Percentiles rank a stretch among this genome's conserved stretches.
Evolutionary conservation across 2,797 vertebrate species (phyloP).

Genomic region (Crocodylus rhombifer): DNA sequence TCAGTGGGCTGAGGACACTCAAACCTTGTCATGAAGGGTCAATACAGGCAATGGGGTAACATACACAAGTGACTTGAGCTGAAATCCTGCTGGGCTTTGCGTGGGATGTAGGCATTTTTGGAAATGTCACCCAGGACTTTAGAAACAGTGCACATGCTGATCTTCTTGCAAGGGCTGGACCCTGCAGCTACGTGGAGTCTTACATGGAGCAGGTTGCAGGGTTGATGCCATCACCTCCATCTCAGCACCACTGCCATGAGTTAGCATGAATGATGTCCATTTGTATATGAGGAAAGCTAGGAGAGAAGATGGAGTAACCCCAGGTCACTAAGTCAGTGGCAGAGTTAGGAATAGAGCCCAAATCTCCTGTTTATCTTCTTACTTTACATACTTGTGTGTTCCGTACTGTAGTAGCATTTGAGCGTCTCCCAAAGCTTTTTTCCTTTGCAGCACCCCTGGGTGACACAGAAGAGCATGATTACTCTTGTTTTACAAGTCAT

Average conservation of each 20-base stretch:
- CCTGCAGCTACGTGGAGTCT: too few species aligned
- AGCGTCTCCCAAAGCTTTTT: too few species aligned
- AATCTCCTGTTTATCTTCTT: constrained; percentile 1
- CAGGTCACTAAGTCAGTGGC: constrained; percentile 37
- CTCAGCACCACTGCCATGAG: neutral
- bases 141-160: neutral
- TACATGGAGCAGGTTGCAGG: neutral
- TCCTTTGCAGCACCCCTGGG: too few species aligned
- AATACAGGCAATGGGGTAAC: too few species aligned
- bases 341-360: neutral
- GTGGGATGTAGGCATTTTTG: neutral
- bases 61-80: too few species aligned
- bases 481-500: neutral
- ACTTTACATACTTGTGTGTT: too few species aligned
- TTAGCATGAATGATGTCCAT: neutral
- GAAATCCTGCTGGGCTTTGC: neutral
- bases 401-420: too few species aligned
- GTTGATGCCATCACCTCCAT: neutral
- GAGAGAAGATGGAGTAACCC: neutral
- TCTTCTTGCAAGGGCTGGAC: neutral
- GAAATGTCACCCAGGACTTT: neutral
- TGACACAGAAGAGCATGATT: too few species aligned
- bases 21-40: too few species aligned
- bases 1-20: too few species aligned
- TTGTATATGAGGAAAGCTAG: neutral